Base-by-base conservation (phyloP, 2,888 invertebrate species). In the Pandemis cinnamomeana region DNA sequence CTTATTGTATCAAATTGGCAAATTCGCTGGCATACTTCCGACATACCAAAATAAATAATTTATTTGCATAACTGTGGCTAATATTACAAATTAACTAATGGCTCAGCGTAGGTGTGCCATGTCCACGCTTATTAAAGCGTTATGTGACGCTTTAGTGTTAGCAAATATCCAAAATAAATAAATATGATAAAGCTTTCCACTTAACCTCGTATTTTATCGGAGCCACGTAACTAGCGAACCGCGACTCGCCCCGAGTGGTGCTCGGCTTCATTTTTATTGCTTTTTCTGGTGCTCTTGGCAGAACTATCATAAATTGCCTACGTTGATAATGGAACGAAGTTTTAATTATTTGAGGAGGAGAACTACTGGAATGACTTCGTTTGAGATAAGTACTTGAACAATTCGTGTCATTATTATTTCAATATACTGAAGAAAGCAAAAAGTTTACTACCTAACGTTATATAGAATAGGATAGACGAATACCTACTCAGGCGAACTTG, bases 1-100 rank as follows among this genome's bases (percentile, higher is more conserved):
- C 81, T 81, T 78, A 20, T 20, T 71, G 77, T 15, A 36, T 51
- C 70, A 71, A 68, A 68, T 75, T 58, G 66, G 68, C 68, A 60
- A 75, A 75, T 71, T 72, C 66, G 15, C 67, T 51, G 63, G 62
- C 67, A 71, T 60, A 48, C 67, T 71, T 72, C 69, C 72, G 69
- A 62, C 64, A 64, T 66, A 20, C 70, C 71, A 44, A 15, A 71
- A 60, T 61, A 61, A 51, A 11, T 10, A 67, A 13, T 46, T 41
- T 20, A 68, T 58, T 41, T 51, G 53, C 70, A 58, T 58, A 66
- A 13, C 36, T 60, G 46, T 64, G 36, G 27, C 55, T 46, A 71
- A 46, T 42, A 8, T 27, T 63, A 5, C 27, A 13, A 36, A 58
- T 36, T 63, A 55, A 71, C 53, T 41, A 71, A 53, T 63, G 55